Evolutionary conservation across 2,113 vertebrate genomes (phyloP).

Genomic region (Oreochromis spilurus): DNA sequence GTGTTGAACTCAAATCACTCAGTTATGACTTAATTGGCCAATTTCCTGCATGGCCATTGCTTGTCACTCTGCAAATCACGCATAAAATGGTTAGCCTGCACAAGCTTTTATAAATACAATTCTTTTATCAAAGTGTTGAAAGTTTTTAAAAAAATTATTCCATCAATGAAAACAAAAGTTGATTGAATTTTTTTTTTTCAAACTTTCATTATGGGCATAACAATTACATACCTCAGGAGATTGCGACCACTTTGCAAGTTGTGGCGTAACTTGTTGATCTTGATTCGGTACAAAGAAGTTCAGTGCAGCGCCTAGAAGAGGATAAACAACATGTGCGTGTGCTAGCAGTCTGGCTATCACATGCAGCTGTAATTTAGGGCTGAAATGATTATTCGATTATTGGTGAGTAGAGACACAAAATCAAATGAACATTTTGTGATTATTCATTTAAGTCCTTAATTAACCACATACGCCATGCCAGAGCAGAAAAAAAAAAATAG

Average conservation of each 20-base stretch:
- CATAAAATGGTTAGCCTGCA: neutral
- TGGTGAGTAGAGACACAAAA: neutral
- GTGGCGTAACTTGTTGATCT: neutral
- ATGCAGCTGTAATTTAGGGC: neutral
- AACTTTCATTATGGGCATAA: neutral
- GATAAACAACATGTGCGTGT: neutral
- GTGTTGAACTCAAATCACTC: constrained; percentile 37
- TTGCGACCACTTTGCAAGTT: neutral
- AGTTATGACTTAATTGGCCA: constrained; percentile 28
- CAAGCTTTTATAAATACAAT: constrained; percentile 13
- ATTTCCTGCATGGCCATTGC: constrained; percentile 35
- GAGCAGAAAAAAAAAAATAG: neutral
- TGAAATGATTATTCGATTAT: neutral
- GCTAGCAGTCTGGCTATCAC: neutral
- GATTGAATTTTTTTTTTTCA: neutral
- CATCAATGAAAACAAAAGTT: neutral
- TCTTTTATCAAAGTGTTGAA: neutral
- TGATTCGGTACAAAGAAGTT: neutral
- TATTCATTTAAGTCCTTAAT: neutral
- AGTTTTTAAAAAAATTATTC: neutral
- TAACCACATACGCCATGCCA: neutral
- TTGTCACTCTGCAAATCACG: constrained; percentile 32
- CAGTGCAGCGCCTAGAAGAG: neutral
- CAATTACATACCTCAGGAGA: neutral
- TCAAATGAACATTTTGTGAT: neutral